Conservation (phyloP, 2,797 vertebrate species). For the Valencia hispanica region DNA sequence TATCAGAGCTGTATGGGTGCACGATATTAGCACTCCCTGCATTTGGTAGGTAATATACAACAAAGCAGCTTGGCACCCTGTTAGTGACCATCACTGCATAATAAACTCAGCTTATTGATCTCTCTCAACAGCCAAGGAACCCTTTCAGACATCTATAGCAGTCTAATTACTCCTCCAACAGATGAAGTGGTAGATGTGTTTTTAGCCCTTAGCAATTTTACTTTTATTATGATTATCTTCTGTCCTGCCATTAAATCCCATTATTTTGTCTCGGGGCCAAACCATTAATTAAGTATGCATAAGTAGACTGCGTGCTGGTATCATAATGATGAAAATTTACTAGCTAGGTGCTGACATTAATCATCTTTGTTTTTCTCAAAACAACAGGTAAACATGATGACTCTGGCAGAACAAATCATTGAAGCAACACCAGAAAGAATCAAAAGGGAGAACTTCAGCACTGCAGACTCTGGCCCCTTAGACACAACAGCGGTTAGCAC, state of each 20-base stretch:
- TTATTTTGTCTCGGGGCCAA: constrained; percentile 24
- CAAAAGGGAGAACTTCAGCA: constrained; percentile 93
- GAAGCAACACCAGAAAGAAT: constrained; percentile 97
- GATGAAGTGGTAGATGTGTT: constrained; percentile 54
- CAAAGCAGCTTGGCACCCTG: constrained; percentile 49
- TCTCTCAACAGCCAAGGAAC: constrained; percentile 66
- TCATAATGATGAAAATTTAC: neutral
- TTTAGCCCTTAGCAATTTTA: constrained; percentile 36
- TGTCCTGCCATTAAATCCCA: constrained; percentile 9
- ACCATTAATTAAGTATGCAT: constrained; percentile 10
- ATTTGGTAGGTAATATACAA: constrained; percentile 28
- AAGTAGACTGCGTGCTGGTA: neutral
- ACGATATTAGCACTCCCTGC: constrained; percentile 20
- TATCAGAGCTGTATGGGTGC: neutral
- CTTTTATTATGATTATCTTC: constrained; percentile 35
- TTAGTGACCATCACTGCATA: constrained; percentile 76
- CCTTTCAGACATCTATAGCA: constrained; percentile 70
- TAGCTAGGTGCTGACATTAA: neutral
- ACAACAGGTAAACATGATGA: constrained; percentile 96
- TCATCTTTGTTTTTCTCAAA: constrained; percentile 21
- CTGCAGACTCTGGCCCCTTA: constrained; percentile 83
- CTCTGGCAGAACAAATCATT: constrained; percentile 97
- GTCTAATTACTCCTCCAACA: constrained; percentile 51
- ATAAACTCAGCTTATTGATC: constrained; percentile 82
- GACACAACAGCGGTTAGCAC: constrained; percentile 89